Percentiles rank a stretch among this genome's conserved stretches.
These are phyloP conservation scores for Tineola bisselliella DNA, from an alignment of 2,888 invertebrate genomes.

Conservation along the genomic window DNA sequence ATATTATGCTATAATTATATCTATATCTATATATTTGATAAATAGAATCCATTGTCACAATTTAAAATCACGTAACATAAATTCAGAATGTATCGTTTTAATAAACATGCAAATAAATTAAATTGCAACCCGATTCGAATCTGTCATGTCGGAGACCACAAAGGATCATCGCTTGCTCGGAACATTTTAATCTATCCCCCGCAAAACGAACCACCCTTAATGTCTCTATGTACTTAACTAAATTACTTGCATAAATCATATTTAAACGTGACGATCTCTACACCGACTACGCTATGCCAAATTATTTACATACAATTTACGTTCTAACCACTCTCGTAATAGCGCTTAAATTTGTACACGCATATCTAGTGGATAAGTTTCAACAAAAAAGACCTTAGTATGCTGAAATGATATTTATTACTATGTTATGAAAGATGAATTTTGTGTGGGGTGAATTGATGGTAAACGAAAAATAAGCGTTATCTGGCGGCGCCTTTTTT, in stretches of 20 bases:
- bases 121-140: background rate
- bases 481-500: constrained; percentile 34
- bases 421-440: constrained; percentile 26
- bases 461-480: constrained; percentile 20
- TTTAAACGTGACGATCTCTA: constrained; percentile 54
- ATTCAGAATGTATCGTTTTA: background rate
- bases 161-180: constrained; percentile 32
- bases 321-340: background rate
- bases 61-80: background rate
- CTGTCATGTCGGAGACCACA: constrained; percentile 24
- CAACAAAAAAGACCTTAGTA: background rate
- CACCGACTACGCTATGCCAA: background rate
- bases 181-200: constrained; percentile 60
- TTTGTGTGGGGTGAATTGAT: constrained; percentile 18
- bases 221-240: constrained; percentile 61
- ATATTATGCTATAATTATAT: too few relatives aligned
- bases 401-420: constrained; percentile 27
- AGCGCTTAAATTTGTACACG: background rate
- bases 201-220: constrained; percentile 41
- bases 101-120: background rate
- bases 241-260: constrained; percentile 68
- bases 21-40: too few relatives aligned
- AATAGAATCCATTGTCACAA: background rate
- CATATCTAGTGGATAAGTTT: background rate
- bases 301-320: background rate